Conservation (phyloP, 2,113 vertebrate genomes). For the Grantiella picta region DNA sequence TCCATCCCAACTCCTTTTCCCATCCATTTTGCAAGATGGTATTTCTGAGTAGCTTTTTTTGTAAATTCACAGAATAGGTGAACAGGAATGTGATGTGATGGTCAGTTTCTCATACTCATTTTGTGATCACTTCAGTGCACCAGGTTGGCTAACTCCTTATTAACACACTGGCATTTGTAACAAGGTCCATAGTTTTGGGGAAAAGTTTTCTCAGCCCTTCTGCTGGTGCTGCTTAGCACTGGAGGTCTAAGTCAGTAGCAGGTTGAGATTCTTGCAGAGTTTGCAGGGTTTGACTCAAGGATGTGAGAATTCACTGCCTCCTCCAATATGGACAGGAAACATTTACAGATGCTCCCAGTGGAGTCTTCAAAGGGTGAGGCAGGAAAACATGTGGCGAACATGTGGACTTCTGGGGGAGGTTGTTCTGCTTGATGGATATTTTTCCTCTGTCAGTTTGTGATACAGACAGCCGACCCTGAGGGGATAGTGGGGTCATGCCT, state of each 20-base stretch:
- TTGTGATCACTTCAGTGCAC: not conserved
- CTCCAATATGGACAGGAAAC: not conserved
- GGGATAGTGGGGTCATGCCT: not conserved
- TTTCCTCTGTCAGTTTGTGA: not conserved
- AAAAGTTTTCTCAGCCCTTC: not conserved
- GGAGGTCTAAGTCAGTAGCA: not conserved
- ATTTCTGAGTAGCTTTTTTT: not conserved
- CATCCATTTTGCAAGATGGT: not conserved
- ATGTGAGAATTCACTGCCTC: not conserved
- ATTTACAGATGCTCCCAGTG: not conserved
- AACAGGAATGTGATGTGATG: not conserved
- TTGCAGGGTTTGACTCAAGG: not conserved
- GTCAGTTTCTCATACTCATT: not conserved
- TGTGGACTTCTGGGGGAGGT: not conserved
- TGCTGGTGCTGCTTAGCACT: not conserved
- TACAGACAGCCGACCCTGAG: not conserved
- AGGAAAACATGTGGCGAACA: slow-evolving; percentile 24
- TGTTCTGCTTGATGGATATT: not conserved
- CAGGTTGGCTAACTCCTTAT: not conserved
- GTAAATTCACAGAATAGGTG: not conserved
- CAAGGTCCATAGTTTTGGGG: not conserved
- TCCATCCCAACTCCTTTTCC: not conserved
- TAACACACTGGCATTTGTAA: not conserved
- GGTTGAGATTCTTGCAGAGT: not conserved
- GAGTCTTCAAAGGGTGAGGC: slow-evolving; percentile 20